These are phyloP conservation scores for Scleropages formosus DNA, from an alignment of 2,797 vertebrate genomes.

Conservation along the genomic window DNA sequence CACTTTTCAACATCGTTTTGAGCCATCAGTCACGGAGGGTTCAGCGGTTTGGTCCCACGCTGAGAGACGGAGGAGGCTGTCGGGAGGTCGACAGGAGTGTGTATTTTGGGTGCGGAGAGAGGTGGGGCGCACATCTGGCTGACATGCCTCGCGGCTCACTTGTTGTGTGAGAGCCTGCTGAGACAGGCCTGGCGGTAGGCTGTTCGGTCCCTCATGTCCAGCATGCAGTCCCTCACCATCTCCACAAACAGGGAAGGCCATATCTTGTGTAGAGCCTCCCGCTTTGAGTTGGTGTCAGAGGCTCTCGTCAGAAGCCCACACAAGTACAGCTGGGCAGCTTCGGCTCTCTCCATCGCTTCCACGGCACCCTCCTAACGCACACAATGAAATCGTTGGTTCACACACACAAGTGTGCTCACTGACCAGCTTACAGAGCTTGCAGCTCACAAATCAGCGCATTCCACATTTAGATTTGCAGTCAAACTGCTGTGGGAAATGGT, in stretches of 20 bases:
- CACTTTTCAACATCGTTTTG: background rate
- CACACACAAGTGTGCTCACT: background rate
- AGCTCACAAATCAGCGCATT: background rate
- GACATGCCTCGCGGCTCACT: slow-evolving; percentile 18
- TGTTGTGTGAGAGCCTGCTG: slow-evolving; percentile 64
- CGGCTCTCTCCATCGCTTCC: slow-evolving; percentile 58
- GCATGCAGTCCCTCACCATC: slow-evolving; percentile 87
- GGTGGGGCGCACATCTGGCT: background rate
- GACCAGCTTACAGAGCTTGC: background rate
- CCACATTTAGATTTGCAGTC: background rate
- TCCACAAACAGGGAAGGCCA: slow-evolving; percentile 96
- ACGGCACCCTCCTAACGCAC: slow-evolving; percentile 59
- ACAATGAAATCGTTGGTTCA: background rate
- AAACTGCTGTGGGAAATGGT: background rate
- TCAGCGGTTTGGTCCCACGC: background rate
- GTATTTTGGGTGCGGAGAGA: background rate
- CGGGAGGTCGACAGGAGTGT: background rate
- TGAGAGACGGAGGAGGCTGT: background rate
- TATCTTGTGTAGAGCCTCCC: slow-evolving; percentile 86
- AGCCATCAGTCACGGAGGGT: background rate
- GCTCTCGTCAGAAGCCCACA: slow-evolving; percentile 80
- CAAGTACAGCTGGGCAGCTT: slow-evolving; percentile 75
- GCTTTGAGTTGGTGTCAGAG: slow-evolving; percentile 84
- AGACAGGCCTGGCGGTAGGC: slow-evolving; percentile 84
- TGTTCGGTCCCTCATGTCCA: slow-evolving; percentile 82